Percentiles rank a stretch among this genome's conserved stretches.
Conservation (phyloP, 2,113 vertebrate species). For the Jacana jacana region DNA sequence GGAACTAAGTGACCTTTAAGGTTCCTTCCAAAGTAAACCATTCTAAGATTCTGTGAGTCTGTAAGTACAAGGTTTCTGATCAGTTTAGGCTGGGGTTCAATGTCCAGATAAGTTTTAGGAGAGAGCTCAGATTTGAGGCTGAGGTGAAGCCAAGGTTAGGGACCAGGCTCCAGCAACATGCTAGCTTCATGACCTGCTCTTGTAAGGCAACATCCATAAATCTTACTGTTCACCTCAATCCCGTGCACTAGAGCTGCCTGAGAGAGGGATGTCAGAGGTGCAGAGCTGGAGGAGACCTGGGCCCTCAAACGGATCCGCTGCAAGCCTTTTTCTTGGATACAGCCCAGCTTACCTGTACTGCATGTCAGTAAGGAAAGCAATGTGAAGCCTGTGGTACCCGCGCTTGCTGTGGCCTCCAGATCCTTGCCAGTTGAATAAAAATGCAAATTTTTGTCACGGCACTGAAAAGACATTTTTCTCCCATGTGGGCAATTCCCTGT, state of each 20-base stretch:
- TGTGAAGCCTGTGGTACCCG: fast-evolving
- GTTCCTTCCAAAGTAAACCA: background rate
- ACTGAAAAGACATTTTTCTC: background rate
- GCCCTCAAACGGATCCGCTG: fast-evolving
- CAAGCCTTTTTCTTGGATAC: background rate
- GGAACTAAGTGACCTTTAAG: background rate
- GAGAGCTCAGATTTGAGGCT: fast-evolving
- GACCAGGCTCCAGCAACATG: background rate
- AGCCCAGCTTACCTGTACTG: fast-evolving
- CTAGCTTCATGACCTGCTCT: background rate
- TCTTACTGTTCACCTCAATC: fast-evolving
- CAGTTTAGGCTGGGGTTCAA: background rate
- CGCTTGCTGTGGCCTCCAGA: background rate
- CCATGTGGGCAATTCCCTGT: background rate
- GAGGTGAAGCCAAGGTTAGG: background rate
- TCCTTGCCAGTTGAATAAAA: background rate
- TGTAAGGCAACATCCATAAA: background rate
- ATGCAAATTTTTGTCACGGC: background rate
- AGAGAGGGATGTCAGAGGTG: fast-evolving
- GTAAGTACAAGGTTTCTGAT: background rate
- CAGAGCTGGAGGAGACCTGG: background rate
- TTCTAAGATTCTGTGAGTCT: background rate
- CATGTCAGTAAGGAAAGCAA: fast-evolving
- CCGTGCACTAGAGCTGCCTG: background rate
- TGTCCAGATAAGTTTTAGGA: background rate